Evolutionary conservation across 2,888 invertebrate species (phyloP).

Genomic region (Tachina lurida): DNA sequence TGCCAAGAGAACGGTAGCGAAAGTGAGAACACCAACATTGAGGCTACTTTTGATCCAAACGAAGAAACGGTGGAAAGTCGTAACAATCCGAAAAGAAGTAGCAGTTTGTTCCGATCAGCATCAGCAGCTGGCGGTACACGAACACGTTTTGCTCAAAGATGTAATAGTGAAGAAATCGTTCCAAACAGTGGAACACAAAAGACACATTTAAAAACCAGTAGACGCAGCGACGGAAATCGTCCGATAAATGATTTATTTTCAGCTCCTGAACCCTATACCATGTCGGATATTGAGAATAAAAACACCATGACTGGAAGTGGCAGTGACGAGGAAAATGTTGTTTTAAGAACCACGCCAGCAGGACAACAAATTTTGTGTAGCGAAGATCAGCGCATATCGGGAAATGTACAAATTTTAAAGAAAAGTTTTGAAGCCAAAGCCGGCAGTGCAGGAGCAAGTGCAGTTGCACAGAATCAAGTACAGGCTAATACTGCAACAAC

Average conservation of each 20-base stretch:
- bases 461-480: conserved; percentile 59
- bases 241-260: conserved; percentile 82
- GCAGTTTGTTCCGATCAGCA: conserved; percentile 79
- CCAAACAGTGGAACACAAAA: conserved; percentile 62
- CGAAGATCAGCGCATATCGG: conserved; percentile 83
- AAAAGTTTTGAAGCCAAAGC: conserved; percentile 93
- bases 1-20: conserved; percentile 78
- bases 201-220: conserved; percentile 36
- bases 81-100: conserved; percentile 71
- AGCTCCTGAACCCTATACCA: conserved; percentile 84
- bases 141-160: conserved; percentile 80
- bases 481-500: conserved; percentile 25
- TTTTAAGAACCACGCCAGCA: conserved; percentile 75
- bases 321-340: conserved; percentile 74
- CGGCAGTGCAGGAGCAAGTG: conserved; percentile 72
- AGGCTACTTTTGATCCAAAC: conserved; percentile 61
- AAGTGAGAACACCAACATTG: conserved; percentile 59
- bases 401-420: conserved; percentile 93
- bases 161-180: conserved; percentile 82
- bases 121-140: conserved; percentile 79
- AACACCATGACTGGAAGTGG: conserved; percentile 69
- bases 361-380: conserved; percentile 73
- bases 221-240: conserved; percentile 73
- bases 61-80: conserved; percentile 32
- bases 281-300: conserved; percentile 79